phyloP scores from a whole-genome alignment of 1,140 invertebrate species.

The Saccostrea glomerata region DNA sequence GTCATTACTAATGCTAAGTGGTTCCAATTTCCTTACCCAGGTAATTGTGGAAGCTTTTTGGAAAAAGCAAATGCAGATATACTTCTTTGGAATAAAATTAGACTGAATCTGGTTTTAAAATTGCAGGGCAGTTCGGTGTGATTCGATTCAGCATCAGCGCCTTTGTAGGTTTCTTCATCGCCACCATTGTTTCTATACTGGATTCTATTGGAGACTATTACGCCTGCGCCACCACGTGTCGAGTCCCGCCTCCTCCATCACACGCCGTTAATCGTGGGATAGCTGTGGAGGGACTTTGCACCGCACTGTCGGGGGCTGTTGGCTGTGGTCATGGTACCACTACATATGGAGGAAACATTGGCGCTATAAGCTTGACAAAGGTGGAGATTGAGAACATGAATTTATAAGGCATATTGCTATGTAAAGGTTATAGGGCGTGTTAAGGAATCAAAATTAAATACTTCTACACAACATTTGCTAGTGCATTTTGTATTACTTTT shows the following conservation, averaged over 20 bases:
- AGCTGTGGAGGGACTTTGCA: constrained; percentile 90
- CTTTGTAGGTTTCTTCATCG: constrained; percentile 65
- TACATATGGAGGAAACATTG: neutral
- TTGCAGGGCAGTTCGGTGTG: constrained; percentile 66
- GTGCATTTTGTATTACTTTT: too few species aligned
- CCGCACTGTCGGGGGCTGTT: constrained; percentile 86
- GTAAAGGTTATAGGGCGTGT: too few species aligned
- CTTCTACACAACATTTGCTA: too few species aligned
- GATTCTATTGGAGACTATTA: constrained; percentile 72
- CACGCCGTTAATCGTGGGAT: constrained; percentile 82
- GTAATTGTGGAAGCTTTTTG: constrained; percentile 72
- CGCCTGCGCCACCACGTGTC: constrained; percentile 66
- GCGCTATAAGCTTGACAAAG: neutral
- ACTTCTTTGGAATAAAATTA: neutral
- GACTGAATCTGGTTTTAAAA: too few species aligned
- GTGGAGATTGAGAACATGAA: neutral
- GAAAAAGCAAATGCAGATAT: neutral
- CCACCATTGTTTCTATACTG: constrained; percentile 65
- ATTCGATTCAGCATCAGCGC: constrained; percentile 60
- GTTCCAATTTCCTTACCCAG: constrained; percentile 91
- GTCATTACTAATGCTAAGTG: constrained; percentile 88
- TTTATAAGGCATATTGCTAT: neutral
- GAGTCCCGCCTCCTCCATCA: constrained; percentile 63
- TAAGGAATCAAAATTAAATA: too few species aligned
- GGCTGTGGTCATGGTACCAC: constrained; percentile 16